Base-by-base conservation (phyloP, 2,797 vertebrate species). In the Betta splendens region DNA sequence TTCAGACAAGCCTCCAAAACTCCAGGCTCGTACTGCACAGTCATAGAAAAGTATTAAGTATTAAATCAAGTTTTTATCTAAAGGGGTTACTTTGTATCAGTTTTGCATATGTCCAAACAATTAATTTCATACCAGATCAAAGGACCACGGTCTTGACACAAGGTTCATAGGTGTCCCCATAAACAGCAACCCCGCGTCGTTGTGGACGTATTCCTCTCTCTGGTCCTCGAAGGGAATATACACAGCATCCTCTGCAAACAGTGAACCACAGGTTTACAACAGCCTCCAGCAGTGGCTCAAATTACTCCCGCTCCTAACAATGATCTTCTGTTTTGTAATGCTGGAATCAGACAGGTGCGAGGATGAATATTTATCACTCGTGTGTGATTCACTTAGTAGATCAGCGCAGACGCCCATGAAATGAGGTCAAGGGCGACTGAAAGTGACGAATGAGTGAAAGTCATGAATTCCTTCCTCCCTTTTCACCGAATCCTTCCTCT, bases 1-100 rank as follows among this genome's bases (percentile, higher is more conserved):
- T 78, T 80, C 72, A 98, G 84, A 68, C 95, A 96, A 17, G 88
- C 74, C 37, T 96, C 88, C 65, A 99, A 52, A 28, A 99, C 79
- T 1, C 83, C 92, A 0, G 91, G 86, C 83, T 98, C 96, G 29
- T 94, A 98, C 97, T 99, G 57, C 8, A 74, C 35, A 68, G 5
- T 29, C 2, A 66, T 15, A 49, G 0, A 39, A 13, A 31, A 11
- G 39, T 2, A 45, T 3, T 8, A n/a, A n/a, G n/a, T n/a, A 11
- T 31, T 13, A 7, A 18, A 3, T 52, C 0, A 2, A 16, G 1
- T 38, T 17, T 8, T 39, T 9, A 25, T 32, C 7, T 52, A 3
- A 25, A 25, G 15, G 13, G 3, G 7, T 32, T 6, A 16, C 3
- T 23, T 17, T n/a, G 10, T n/a, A n/a, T n/a, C n/a, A 7, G n/a